Evolutionary conservation across 1,140 invertebrate genomes (phyloP).

Genomic region (Musca vetustissima): DNA sequence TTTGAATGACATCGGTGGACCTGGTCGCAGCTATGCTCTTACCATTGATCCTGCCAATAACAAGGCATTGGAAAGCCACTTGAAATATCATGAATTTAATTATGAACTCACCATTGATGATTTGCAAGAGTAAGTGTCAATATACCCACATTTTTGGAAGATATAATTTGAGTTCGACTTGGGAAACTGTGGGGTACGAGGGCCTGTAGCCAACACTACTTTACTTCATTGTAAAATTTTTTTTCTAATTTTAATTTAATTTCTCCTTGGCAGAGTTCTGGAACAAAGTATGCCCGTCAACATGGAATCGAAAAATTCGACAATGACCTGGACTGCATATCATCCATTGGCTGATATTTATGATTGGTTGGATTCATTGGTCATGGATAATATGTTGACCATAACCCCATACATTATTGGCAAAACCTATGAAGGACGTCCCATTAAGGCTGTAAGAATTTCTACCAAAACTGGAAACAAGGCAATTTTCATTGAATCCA

Average conservation of each 20-base stretch:
- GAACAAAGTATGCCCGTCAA: neutral
- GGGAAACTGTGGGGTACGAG: no score
- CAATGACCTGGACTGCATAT: constrained; percentile 55
- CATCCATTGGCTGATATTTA: constrained; percentile 55
- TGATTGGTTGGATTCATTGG: constrained; percentile 45
- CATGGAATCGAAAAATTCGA: no score
- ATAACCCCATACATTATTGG: constrained; percentile 43
- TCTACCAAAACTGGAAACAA: constrained; percentile 60
- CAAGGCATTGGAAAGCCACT: constrained; percentile 27
- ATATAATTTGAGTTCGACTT: no score
- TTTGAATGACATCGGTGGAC: no score
- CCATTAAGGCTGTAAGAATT: constrained; percentile 62
- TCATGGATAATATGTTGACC: constrained; percentile 37
- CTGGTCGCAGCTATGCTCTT: no score
- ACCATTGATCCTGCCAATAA: constrained; percentile 23
- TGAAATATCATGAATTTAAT: constrained; percentile 32
- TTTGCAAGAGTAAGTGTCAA: constrained; percentile 31
- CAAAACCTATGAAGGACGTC: constrained; percentile 61
- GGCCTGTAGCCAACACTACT: no score
- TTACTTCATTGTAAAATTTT: no score
- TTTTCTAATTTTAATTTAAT: no score
- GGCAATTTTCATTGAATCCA: constrained; percentile 59
- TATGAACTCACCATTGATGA: constrained; percentile 39
- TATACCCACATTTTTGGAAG: no score
- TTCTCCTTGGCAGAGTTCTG: neutral